Evolutionary conservation across 2,797 vertebrate genomes (phyloP), one percentile per base, ranked within the genome.

Genomic region (Pipistrellus kuhlii): DNA sequence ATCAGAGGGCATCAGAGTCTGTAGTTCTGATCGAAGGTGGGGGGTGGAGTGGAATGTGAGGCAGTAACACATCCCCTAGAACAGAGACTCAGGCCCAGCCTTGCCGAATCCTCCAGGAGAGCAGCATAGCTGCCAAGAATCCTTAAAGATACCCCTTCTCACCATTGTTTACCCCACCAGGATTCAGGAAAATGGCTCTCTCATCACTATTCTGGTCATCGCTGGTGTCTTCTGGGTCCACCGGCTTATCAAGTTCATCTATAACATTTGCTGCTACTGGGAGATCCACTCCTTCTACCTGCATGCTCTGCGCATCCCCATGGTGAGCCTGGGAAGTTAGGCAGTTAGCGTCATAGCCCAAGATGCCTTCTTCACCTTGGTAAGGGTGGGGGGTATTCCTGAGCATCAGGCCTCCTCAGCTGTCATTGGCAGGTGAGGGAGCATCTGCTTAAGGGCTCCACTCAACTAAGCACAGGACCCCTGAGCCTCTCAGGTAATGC

Each of bases 231-330:
- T 99, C 98, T 99, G 99, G 99, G 97, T 99, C 57, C 99, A 99
- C 95, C 98, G 99, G 38, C 98, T 99, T 0, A 96, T 99, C 95
- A 99, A 99, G 97, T 99, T 99, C 97, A 98, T 99, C 97, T 99
- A 99, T 98, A 99, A 99, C 30, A 98, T 99, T 92, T 99, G 99
- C 98, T 99, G 99, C 98, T 99, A 99, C 97, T 99, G 99, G 99
- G 99, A 99, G 98, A 99, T 99, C 97, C 98, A 99, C 89, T 99
- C 99, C 68, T 99, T 99, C 97, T 99, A 99, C 97, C 99, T 99
- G 95, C 99, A 98, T 12, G 99, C 99, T 18, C 98, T 99, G 64
- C 99, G 99, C 97, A 99, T 99, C 97, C 99, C 99, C 51, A 99
- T 99, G 99, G 99, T 99, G 96, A 98, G 99, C 69, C 5, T 0